Evolutionary conservation across 2,888 invertebrate species (phyloP).

Genomic region (Napeogenes inachia): DNA sequence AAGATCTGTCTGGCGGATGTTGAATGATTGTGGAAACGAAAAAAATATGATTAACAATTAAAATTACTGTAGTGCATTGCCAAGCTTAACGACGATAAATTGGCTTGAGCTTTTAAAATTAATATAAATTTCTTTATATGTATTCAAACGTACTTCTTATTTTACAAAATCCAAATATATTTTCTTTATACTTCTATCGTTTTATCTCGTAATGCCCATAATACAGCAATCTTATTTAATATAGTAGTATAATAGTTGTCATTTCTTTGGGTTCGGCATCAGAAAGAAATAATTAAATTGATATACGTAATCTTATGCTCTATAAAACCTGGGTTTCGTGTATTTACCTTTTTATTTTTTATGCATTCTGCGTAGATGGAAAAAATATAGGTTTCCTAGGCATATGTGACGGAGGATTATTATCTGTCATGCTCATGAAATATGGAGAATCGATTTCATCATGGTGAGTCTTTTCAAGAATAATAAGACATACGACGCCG

Average conservation of each 20-base stretch:
- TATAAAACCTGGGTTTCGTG: slow-evolving; percentile 38
- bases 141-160: background rate
- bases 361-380: slow-evolving; percentile 49
- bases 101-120: background rate
- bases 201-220: background rate
- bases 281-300: slow-evolving; percentile 23
- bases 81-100: background rate
- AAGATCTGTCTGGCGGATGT: slow-evolving; percentile 42
- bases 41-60: slow-evolving; percentile 13
- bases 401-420: no score
- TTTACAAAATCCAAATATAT: no score
- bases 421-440: no score
- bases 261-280: slow-evolving; percentile 9
- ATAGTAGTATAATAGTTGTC: no score
- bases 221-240: slow-evolving; percentile 9
- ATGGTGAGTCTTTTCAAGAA: no score
- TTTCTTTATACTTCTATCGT: background rate
- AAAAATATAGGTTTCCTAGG: no score
- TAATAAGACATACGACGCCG: no score
- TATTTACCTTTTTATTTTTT: slow-evolving; percentile 46
- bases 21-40: slow-evolving; percentile 41
- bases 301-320: slow-evolving; percentile 34
- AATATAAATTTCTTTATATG: background rate
- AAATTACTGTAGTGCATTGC: background rate
- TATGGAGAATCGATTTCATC: no score